A percentile compares a stretch with the other conserved stretches of the same genome.
These are phyloP conservation scores for Manduca sexta DNA, from an alignment of 1,140 invertebrate genomes.

Conservation along the genomic window DNA sequence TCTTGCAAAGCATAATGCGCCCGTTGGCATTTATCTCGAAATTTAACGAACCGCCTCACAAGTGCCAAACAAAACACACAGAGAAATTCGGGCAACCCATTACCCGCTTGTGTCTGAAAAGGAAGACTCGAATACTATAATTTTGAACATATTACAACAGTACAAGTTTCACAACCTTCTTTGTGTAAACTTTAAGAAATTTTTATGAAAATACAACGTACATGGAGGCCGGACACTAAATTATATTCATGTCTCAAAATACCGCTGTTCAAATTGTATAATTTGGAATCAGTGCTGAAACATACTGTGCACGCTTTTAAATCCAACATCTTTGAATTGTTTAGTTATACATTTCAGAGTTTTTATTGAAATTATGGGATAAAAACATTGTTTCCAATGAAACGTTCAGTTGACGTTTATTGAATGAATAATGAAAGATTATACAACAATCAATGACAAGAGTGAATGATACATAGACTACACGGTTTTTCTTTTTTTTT, in stretches of 20 bases:
- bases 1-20: conserved; percentile 46
- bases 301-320: conserved; percentile 54
- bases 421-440: no score
- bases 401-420: no score
- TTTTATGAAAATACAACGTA: conserved; percentile 23
- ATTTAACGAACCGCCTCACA: conserved; percentile 40
- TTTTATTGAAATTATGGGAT: no score
- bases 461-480: no score
- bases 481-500: no score
- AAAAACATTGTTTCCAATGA: no score
- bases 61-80: conserved; percentile 43
- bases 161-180: not conserved
- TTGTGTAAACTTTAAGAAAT: conserved; percentile 1
- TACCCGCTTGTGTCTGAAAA: conserved; percentile 36
- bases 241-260: conserved; percentile 43
- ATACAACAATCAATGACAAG: no score
- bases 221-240: conserved; percentile 48
- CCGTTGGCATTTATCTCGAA: conserved; percentile 52
- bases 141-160: not conserved
- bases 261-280: conserved; percentile 38
- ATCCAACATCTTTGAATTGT: conserved; percentile 31
- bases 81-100: conserved; percentile 49
- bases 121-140: conserved; percentile 2
- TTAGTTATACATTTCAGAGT: no score
- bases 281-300: conserved; percentile 41